phyloP scores from a whole-genome alignment of 2,113 vertebrate species.

The Meriones unguiculatus region DNA sequence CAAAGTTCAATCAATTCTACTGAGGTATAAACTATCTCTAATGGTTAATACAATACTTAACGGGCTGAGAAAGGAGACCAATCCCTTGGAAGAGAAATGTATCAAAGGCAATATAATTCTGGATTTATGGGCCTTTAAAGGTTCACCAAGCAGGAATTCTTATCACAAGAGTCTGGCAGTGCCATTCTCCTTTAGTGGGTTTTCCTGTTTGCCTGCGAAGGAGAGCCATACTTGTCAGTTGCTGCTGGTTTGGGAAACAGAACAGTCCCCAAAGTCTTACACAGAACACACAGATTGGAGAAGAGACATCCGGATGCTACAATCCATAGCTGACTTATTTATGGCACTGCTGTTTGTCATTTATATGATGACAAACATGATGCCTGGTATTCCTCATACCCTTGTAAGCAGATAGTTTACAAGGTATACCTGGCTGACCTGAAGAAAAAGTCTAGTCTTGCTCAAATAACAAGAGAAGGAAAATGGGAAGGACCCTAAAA shows the following conservation, averaged over 20 bases:
- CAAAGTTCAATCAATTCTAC: conserved; percentile 1
- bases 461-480: neutral
- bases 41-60: conserved; percentile 55
- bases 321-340: neutral
- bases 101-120: neutral
- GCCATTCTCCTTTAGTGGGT: conserved; percentile 39
- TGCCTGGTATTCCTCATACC: neutral
- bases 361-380: too few relatives aligned
- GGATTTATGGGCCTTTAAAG: conserved; percentile 54
- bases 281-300: neutral
- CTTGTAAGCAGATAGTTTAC: neutral
- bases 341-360: neutral
- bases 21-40: neutral
- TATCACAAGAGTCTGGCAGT: neutral
- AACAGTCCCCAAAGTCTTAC: neutral
- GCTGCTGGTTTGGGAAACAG: neutral
- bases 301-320: rapidly evolving
- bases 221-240: neutral
- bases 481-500: neutral
- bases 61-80: neutral
- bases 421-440: neutral
- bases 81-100: neutral
- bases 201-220: conserved; percentile 35
- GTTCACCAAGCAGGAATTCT: neutral
- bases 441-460: neutral